Evolutionary conservation across 2,797 vertebrate species (phyloP).

Genomic region (Arctocebus calabarensis): DNA sequence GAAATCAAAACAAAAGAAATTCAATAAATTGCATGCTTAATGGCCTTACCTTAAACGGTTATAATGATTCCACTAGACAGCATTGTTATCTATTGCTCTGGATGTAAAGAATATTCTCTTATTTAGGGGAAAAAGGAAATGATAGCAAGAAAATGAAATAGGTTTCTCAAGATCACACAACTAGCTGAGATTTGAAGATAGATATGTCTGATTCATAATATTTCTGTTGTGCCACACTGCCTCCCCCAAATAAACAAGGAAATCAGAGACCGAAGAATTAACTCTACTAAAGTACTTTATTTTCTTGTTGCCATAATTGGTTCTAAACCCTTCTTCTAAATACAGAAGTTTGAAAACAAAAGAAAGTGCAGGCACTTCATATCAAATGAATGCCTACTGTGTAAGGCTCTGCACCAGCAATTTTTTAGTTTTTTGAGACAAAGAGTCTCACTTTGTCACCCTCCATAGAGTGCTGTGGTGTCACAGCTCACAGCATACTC

Average conservation of each 20-base stretch:
- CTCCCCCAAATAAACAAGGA: conserved; percentile 28
- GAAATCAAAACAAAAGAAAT: conserved; percentile 45
- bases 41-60: not conserved
- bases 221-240: not conserved
- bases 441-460: no score
- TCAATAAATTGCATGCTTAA: not conserved
- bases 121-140: conserved; percentile 19
- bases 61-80: not conserved
- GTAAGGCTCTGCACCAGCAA: not conserved
- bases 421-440: not conserved
- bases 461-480: no score
- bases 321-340: conserved; percentile 38
- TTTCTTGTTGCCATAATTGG: not conserved
- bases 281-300: not conserved
- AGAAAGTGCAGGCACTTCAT: not conserved
- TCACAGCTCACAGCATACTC: no score
- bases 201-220: not conserved
- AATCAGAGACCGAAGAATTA: not conserved
- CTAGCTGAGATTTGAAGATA: not conserved
- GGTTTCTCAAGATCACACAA: not conserved
- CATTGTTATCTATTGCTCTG: not conserved
- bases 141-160: conserved; percentile 38
- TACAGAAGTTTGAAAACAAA: not conserved
- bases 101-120: not conserved
- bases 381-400: conserved; percentile 17